Evolutionary conservation across 2,888 invertebrate genomes (phyloP).

Genomic region (Agonopterix alstromeriana): DNA sequence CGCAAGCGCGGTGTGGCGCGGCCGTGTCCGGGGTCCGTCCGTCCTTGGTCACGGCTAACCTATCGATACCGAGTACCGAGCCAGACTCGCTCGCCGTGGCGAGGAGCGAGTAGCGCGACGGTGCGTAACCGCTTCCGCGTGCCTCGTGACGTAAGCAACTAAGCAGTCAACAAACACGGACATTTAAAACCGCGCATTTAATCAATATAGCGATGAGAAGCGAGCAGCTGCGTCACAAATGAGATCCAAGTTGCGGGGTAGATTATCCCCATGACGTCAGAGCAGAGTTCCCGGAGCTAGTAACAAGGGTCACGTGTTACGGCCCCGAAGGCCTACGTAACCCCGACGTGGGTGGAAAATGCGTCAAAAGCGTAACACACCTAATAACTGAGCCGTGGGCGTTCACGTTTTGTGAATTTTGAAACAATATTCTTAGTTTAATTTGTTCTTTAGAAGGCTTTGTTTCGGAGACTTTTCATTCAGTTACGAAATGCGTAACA

Average conservation of each 20-base stretch:
- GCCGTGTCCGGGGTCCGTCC: conserved; percentile 45
- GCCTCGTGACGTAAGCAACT: conserved; percentile 12
- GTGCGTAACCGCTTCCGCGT: conserved; percentile 62
- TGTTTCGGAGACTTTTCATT: conserved; percentile 7
- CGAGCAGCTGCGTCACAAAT: conserved; percentile 29
- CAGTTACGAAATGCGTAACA: no score
- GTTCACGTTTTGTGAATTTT: conserved; percentile 27
- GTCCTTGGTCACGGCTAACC: conserved; percentile 53
- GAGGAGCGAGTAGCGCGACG: conserved; percentile 29
- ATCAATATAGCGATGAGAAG: conserved; percentile 30
- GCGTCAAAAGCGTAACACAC: conserved; percentile 30
- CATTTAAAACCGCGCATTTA: conserved; percentile 25
- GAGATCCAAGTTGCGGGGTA: conserved; percentile 20
- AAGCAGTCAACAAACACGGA: conserved; percentile 11
- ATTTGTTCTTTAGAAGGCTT: conserved; percentile 25
- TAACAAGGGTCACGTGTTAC: conserved; percentile 35
- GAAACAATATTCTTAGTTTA: conserved; percentile 21
- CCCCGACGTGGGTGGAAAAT: conserved; percentile 32
- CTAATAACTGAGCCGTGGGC: conserved; percentile 23
- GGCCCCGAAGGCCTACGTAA: conserved; percentile 20
- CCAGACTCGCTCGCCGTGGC: conserved; percentile 9
- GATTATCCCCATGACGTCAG: conserved; percentile 53
- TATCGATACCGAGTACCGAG: conserved; percentile 22
- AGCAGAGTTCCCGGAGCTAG: conserved; percentile 21
- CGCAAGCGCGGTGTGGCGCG: conserved; percentile 30